These are phyloP conservation scores for Meloidogyne exigua DNA, from an alignment of 1,140 invertebrate species.

Conservation along the genomic window DNA sequence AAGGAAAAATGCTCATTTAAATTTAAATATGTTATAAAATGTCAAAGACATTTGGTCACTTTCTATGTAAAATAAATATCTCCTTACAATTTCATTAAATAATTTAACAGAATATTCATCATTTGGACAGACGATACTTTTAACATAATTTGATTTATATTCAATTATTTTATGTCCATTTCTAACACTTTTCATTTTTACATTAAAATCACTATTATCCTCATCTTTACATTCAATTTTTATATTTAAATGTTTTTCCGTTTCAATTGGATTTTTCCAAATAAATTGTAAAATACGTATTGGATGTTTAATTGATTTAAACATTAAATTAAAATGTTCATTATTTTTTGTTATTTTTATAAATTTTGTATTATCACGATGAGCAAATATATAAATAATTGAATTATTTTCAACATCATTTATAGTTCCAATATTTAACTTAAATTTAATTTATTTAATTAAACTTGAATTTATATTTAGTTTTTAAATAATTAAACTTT, in stretches of 20 bases:
- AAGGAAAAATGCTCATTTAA: too few species aligned
- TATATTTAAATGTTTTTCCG: neutral
- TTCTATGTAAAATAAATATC: too few species aligned
- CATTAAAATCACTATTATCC: too few species aligned
- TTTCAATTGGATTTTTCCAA: neutral
- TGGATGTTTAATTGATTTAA: neutral
- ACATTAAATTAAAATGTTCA: neutral
- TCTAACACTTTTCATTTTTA: too few species aligned
- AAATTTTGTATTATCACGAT: neutral
- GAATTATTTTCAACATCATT: too few species aligned
- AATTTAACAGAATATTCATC: neutral
- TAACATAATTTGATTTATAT: neutral
- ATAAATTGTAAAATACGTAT: neutral
- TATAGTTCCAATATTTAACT: too few species aligned
- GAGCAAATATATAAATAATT: too few species aligned
- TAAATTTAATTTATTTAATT: too few species aligned
- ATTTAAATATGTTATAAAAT: too few species aligned
- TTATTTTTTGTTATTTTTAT: neutral
- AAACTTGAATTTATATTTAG: too few species aligned
- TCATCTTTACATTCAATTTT: neutral
- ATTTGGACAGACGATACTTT: neutral
- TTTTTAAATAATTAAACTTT: too few species aligned
- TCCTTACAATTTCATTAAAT: neutral
- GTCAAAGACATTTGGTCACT: too few species aligned
- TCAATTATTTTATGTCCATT: neutral